These are phyloP conservation scores for Leucophenga montana DNA, from an alignment of 2,888 invertebrate species.

Conservation along the genomic window DNA sequence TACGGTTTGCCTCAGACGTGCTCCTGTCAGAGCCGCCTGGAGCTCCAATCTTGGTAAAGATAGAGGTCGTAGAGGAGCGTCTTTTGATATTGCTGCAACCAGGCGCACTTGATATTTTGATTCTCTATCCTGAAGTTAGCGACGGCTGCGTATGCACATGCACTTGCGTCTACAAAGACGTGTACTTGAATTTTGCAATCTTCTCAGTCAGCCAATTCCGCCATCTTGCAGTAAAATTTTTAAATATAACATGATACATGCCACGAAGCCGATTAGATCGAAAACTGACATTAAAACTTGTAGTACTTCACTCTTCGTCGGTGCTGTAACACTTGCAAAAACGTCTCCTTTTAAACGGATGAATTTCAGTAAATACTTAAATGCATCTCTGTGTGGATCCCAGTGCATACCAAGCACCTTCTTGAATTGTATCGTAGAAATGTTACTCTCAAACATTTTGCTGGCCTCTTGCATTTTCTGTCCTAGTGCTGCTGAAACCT, in stretches of 20 bases:
- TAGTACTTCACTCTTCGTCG: slow-evolving; percentile 32
- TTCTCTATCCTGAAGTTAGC: slow-evolving; percentile 37
- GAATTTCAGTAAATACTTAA: slow-evolving; percentile 19
- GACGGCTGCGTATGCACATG: slow-evolving; percentile 41
- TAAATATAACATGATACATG: slow-evolving; percentile 15
- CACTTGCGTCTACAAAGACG: slow-evolving; percentile 42
- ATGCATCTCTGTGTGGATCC: slow-evolving; percentile 27
- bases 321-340: slow-evolving; percentile 8
- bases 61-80: too few relatives aligned
- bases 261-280: slow-evolving; percentile 27
- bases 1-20: too few relatives aligned
- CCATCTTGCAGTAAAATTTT: slow-evolving; percentile 21
- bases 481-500: slow-evolving; percentile 1
- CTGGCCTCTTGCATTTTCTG: neutral
- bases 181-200: slow-evolving; percentile 30
- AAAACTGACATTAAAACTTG: slow-evolving; percentile 33
- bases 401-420: slow-evolving; percentile 31
- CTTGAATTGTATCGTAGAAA: neutral
- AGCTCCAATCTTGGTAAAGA: too few relatives aligned
- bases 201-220: neutral
- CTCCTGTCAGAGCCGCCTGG: too few relatives aligned
- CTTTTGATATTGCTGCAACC: slow-evolving; percentile 5
- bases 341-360: slow-evolving; percentile 28
- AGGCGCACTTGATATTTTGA: slow-evolving; percentile 18
- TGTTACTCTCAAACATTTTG: neutral